These are phyloP conservation scores for Physella acuta DNA, from an alignment of 1,140 invertebrate genomes.

Conservation along the genomic window DNA sequence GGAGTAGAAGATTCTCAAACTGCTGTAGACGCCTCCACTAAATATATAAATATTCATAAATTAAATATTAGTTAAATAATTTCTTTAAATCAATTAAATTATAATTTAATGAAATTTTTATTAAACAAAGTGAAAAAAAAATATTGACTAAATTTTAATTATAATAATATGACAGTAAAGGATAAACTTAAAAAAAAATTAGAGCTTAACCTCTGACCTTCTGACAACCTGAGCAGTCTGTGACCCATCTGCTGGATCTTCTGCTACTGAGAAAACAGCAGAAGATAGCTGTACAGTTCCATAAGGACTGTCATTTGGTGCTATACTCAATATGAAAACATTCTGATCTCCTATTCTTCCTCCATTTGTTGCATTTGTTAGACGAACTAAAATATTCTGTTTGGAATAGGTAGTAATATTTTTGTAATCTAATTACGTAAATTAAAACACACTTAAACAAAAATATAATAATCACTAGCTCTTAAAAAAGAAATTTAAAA, in stretches of 20 bases:
- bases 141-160: too few species aligned
- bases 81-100: too few species aligned
- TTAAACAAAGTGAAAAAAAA: too few species aligned
- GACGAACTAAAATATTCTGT: slow-evolving; percentile 45
- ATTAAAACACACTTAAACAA: not conserved
- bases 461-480: not conserved
- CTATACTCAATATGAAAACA: slow-evolving; percentile 45
- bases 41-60: slow-evolving; percentile 16
- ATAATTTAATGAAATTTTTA: too few species aligned
- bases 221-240: slow-evolving; percentile 41
- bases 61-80: too few species aligned
- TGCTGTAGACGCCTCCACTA: slow-evolving; percentile 48
- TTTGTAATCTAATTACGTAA: not conserved
- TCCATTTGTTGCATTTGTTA: slow-evolving; percentile 41
- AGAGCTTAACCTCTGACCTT: slow-evolving; percentile 44
- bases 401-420: slow-evolving; percentile 6
- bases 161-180: too few species aligned
- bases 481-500: too few species aligned
- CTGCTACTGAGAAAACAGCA: slow-evolving; percentile 33
- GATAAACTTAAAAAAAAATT: too few species aligned
- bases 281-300: slow-evolving; percentile 46
- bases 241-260: slow-evolving; percentile 30
- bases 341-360: slow-evolving; percentile 41
- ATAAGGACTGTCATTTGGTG: slow-evolving; percentile 55
- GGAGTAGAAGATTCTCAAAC: slow-evolving; percentile 45